Evolutionary conservation across 2,113 vertebrate genomes (phyloP), one percentile per base, ranked within the genome.

Genomic region (Cromileptes altivelis): DNA sequence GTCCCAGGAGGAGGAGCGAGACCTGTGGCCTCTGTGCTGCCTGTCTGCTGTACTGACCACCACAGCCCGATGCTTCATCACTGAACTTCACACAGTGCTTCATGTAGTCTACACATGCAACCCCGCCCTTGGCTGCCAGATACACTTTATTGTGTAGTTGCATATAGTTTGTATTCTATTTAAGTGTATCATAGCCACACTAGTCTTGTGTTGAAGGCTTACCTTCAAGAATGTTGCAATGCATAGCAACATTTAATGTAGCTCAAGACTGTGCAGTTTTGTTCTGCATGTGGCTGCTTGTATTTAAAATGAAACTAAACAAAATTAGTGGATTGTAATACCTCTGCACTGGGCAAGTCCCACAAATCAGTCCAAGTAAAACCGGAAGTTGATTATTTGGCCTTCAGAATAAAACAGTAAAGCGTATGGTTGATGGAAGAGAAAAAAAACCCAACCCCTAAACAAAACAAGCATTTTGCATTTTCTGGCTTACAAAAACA

Each of bases 391-490:
- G 0, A 0, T 0, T 49, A 0, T 11, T 62, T 23, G 69, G 4
- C 68, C 19, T 84, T 87, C 73, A 87, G 7, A 87, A 72, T 87
- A 89, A 89, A 45, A 82, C 1, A 2, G 7, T 12, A 3, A 50
- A 2, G 7, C 4, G 25, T 30, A 33, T 45, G 6, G 10, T 3
- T 72, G 2, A 10, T 2, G 11, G 42, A 45, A 12, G 11, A 11
- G 1, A 2, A 45, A 45, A 37, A 7, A 37, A 37, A 30, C 30
- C 30, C 30, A 30, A 4, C 30, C 30, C 33, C 33, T 37, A 6
- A 13, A 71, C 14, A 30, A 8, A 45, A 45, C 1, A 25, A 23
- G 18, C 27, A 3, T 40, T 42, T 12, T 4, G 25, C 5, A 14
- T 75, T 80, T 61, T 80, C 17, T 47, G 2, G 3, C 2, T 1